Base-by-base conservation (phyloP, 2,797 vertebrate genomes). In the Leptoclinus maculatus region DNA sequence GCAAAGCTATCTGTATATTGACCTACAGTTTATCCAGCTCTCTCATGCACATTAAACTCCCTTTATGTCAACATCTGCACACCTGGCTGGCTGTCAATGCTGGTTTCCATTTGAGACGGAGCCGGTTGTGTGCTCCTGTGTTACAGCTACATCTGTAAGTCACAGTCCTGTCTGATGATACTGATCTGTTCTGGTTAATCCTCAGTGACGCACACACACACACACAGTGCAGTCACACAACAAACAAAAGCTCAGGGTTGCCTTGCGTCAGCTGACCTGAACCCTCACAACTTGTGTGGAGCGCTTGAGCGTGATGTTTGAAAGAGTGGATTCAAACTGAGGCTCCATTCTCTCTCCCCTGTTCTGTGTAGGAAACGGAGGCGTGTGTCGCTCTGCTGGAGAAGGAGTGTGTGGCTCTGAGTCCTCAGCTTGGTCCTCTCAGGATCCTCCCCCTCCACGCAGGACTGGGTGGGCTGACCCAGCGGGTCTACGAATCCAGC, bases 401-500 rank as follows among this genome's bases (percentile, higher is more conserved):
- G 86, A 95, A 89, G 0, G 96, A 97, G 83, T 90, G 94, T 1
- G 2, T 91, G 10, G 91, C 93, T 2, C 90, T 97, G 80, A 95
- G 92, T 82, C 91, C 95, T 1, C 93, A 90, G 43, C 92, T 97
- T 39, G 95, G 96, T 6, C 72, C 87, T 0, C 92, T 97, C 43
- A 83, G 84, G 74, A 92, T 97, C 27, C 66, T 98, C 59, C 94
- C 94, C 0, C 96, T 99, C 58, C 95, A 98, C 59, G 70, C 93
- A 0, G 87, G 93, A 0, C 78, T 95, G 27, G 95, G 95, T 0
- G 92, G 83, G 0, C 93, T 94, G 0, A 82, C 86, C 0, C 97
- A 97, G 93, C 84, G 94, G 0, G 91, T 97, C 4, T 99, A 99
- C 0, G 96, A 97, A 1, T 6, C 88, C 0, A 90, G 91, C 43